phyloP scores from a whole-genome alignment of 1,140 invertebrate genomes.

The Megalonaias nervosa region DNA sequence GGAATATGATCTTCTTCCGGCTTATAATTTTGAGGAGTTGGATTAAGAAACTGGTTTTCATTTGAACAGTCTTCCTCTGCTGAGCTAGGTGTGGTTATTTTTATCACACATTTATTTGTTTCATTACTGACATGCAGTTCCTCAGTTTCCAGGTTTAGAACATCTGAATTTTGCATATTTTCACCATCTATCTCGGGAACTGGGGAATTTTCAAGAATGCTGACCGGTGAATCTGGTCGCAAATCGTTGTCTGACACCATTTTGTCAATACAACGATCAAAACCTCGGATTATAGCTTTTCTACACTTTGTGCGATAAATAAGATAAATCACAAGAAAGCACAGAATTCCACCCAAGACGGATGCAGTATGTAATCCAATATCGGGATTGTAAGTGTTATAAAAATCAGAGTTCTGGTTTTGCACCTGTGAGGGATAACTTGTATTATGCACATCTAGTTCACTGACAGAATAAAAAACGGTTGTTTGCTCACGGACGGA shows the following conservation, averaged over 20 bases:
- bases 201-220: slow-evolving; percentile 24
- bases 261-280: background rate
- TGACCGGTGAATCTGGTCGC: background rate
- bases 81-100: slow-evolving; percentile 2
- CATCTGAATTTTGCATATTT: slow-evolving; percentile 2
- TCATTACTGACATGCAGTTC: background rate
- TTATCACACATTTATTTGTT: background rate
- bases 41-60: background rate
- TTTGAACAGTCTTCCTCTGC: background rate
- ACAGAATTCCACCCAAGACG: slow-evolving; percentile 53
- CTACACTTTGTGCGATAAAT: slow-evolving; percentile 52
- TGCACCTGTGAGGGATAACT: slow-evolving; percentile 12
- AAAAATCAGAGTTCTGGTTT: slow-evolving; percentile 37
- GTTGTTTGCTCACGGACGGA: background rate
- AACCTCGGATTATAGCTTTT: slow-evolving; percentile 33
- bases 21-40: background rate
- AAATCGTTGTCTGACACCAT: background rate
- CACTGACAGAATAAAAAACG: background rate
- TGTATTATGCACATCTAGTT: background rate
- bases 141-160: background rate
- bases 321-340: slow-evolving; percentile 51
- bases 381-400: slow-evolving; percentile 53
- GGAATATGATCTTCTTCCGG: background rate
- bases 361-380: slow-evolving; percentile 55
- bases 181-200: slow-evolving; percentile 24